Conservation (phyloP, 2,113 vertebrate genomes). For the Numenius arquata region DNA sequence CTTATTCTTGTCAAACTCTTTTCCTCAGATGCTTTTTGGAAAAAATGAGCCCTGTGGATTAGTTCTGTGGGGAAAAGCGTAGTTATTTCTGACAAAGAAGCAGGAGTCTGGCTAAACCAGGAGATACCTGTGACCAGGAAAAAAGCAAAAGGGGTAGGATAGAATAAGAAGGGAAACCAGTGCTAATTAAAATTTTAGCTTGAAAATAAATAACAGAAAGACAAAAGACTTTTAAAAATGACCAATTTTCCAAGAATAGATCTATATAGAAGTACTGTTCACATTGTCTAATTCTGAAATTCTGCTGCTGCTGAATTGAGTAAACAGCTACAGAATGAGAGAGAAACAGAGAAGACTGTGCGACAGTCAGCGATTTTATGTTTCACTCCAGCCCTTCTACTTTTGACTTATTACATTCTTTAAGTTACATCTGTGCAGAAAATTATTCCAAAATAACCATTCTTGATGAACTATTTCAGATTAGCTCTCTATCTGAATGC, state of each 20-base stretch:
- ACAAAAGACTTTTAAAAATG: neutral
- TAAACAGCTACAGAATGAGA: neutral
- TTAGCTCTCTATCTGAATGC: neutral
- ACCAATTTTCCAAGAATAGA: neutral
- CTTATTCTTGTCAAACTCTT: neutral
- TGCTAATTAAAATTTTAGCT: neutral
- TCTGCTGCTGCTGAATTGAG: neutral
- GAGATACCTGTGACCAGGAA: neutral
- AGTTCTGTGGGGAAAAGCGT: neutral
- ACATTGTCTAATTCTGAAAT: neutral
- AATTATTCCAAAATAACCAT: neutral
- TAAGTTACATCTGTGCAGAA: neutral
- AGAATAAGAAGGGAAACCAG: neutral
- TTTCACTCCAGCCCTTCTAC: neutral
- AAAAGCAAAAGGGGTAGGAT: neutral
- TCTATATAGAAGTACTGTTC: neutral
- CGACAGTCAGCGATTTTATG: neutral
- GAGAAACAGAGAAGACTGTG: neutral
- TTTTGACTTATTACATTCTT: neutral
- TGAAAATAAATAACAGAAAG: neutral
- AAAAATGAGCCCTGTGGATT: neutral
- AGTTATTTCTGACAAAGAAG: neutral
- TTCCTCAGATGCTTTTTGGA: neutral
- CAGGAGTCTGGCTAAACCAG: neutral
- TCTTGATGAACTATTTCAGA: neutral